phyloP scores from a whole-genome alignment of 2,888 invertebrate genomes.

The Octonoba sinensis region DNA sequence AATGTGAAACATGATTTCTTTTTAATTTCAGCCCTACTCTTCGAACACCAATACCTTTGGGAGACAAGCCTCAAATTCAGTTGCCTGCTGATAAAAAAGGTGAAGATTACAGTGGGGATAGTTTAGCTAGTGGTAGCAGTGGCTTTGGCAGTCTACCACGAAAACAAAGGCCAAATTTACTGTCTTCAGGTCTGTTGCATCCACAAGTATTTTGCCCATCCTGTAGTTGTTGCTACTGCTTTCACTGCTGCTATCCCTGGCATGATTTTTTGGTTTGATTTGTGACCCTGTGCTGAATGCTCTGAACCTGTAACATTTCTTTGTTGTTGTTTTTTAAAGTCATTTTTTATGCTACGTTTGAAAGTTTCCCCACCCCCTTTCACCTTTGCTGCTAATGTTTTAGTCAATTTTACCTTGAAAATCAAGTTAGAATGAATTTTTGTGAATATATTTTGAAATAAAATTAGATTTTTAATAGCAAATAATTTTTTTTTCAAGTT shows the following conservation, averaged over 20 bases:
- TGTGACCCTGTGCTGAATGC: neutral
- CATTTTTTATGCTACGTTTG: no score
- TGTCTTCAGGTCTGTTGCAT: constrained; percentile 65
- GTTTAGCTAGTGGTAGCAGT: constrained; percentile 78
- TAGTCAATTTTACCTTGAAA: neutral
- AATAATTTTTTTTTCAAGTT: neutral
- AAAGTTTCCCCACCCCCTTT: no score
- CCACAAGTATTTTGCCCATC: neutral
- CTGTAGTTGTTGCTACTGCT: constrained; percentile 42
- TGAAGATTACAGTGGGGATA: constrained; percentile 68
- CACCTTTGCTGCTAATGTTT: no score
- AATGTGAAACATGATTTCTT: no score
- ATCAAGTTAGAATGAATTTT: neutral
- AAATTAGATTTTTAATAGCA: neutral
- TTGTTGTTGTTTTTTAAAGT: no score
- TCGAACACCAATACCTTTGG: constrained; percentile 72
- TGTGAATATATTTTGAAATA: neutral
- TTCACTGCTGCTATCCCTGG: constrained; percentile 57
- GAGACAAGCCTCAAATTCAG: constrained; percentile 69
- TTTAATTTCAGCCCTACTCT: constrained; percentile 39
- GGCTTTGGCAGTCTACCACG: constrained; percentile 86
- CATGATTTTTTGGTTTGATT: constrained; percentile 12
- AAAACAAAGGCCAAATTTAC: constrained; percentile 68
- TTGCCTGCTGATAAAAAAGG: constrained; percentile 68
- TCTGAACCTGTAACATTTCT: neutral